These are phyloP conservation scores for Limnephilus rhombicus DNA, from an alignment of 2,888 invertebrate species.

Conservation along the genomic window DNA sequence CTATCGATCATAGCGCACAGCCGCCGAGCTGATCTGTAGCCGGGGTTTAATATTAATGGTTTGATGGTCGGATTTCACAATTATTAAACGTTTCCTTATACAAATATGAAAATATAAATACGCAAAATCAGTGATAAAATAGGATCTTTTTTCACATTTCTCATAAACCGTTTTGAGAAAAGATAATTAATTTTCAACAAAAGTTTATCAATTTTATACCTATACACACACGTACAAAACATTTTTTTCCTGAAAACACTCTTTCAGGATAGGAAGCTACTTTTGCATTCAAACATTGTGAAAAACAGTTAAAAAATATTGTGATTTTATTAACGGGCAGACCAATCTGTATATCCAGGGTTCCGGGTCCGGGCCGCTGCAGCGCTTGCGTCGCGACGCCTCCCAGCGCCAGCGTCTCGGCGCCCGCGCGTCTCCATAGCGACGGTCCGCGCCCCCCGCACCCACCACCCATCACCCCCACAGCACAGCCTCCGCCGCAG, in stretches of 20 bases:
- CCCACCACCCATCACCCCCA: not conserved
- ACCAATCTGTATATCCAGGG: not conserved
- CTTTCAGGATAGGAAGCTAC: no score
- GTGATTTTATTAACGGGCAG: not conserved
- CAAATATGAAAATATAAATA: not conserved
- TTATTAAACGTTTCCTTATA: not conserved
- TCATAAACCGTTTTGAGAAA: no score
- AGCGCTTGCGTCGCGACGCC: slow-evolving; percentile 66
- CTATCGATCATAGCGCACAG: slow-evolving; percentile 40
- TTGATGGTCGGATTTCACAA: not conserved
- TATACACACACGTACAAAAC: no score
- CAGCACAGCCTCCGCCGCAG: not conserved
- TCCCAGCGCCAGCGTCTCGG: slow-evolving; percentile 69
- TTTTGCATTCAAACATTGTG: no score
- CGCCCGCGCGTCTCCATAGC: slow-evolving; percentile 69
- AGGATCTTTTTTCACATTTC: no score
- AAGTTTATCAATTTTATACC: no score
- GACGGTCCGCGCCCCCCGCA: slow-evolving; percentile 67
- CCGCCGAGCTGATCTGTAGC: slow-evolving; percentile 24
- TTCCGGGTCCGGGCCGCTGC: slow-evolving; percentile 2
- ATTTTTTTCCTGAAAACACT: no score
- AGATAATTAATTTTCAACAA: no score
- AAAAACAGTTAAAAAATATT: not conserved
- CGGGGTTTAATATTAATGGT: not conserved
- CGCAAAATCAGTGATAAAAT: not conserved